Evolutionary conservation across 2,888 invertebrate genomes (phyloP).

Genomic region (Drosophila yooni): DNA sequence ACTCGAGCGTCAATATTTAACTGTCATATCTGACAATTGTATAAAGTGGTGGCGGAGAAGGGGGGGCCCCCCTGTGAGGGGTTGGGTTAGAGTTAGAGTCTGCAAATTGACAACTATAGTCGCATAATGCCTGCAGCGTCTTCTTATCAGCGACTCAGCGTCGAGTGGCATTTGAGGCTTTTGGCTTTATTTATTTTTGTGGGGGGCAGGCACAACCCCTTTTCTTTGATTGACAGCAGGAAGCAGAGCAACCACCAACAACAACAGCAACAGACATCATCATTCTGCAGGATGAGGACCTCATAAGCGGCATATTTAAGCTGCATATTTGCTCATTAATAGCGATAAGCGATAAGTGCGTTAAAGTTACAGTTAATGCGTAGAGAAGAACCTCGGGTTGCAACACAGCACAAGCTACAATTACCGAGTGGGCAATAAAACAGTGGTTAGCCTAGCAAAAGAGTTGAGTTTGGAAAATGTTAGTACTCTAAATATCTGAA

Average conservation of each 20-base stretch:
- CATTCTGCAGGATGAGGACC: conserved; percentile 39
- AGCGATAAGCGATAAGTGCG: conserved; percentile 71
- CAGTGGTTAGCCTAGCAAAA: conserved; percentile 13
- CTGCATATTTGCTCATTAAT: conserved; percentile 82
- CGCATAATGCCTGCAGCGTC: conserved; percentile 53
- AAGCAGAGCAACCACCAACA: conserved; percentile 47
- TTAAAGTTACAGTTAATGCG: conserved; percentile 75
- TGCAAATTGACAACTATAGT: conserved; percentile 38
- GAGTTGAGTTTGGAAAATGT: not conserved
- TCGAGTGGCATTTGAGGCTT: conserved; percentile 70
- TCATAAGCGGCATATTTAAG: conserved; percentile 52
- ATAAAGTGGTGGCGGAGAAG: not conserved
- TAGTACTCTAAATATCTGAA: not conserved
- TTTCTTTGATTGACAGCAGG: conserved; percentile 75
- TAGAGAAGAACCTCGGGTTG: conserved; percentile 19
- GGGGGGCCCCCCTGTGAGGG: not conserved
- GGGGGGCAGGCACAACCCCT: conserved; percentile 60
- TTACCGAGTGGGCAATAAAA: conserved; percentile 21
- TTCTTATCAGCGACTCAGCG: conserved; percentile 62
- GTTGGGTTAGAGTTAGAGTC: conserved; percentile 1
- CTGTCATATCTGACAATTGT: conserved; percentile 77
- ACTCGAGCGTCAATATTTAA: conserved; percentile 79
- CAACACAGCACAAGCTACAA: conserved; percentile 31
- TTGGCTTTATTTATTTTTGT: conserved; percentile 30
- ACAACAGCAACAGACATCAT: conserved; percentile 23